Conservation (phyloP, 1,140 invertebrate genomes). For the Lepidurus arcticus region DNA sequence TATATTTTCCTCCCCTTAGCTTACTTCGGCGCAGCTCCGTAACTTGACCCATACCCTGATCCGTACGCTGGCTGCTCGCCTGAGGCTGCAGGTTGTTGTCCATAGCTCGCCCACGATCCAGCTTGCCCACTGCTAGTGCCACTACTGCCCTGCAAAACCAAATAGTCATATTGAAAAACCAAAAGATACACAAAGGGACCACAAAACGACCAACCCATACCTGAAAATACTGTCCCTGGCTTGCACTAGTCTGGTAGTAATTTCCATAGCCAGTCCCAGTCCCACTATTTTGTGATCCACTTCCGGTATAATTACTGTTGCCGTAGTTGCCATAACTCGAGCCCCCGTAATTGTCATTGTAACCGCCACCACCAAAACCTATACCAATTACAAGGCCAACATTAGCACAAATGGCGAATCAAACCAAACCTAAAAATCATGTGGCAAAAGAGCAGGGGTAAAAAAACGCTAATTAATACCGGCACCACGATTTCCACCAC, state of each 20-base stretch:
- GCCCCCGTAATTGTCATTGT: not conserved
- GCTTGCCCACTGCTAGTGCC: not conserved
- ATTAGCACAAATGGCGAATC: not conserved
- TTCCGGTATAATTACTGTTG: not conserved
- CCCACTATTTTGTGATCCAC: not conserved
- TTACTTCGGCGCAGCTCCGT: slow-evolving; percentile 5
- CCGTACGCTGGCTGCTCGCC: not conserved
- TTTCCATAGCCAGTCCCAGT: slow-evolving; percentile 2
- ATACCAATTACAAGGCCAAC: not conserved
- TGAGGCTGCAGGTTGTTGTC: not conserved
- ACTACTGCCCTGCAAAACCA: not conserved
- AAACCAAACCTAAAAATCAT: not conserved
- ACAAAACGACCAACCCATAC: not conserved
- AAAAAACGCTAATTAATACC: not conserved
- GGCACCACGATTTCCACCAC: not conserved
- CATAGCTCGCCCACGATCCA: not conserved
- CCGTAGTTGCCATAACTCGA: not conserved
- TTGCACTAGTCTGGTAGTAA: not conserved
- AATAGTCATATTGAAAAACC: not conserved
- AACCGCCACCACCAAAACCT: not conserved
- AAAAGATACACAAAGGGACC: not conserved
- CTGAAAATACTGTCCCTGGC: slow-evolving; percentile 4
- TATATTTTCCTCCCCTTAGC: not conserved
- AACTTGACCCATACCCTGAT: not conserved
- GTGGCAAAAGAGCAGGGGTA: not conserved